These are phyloP conservation scores for Diadophis punctatus DNA, from an alignment of 2,113 vertebrate genomes.

Conservation along the genomic window DNA sequence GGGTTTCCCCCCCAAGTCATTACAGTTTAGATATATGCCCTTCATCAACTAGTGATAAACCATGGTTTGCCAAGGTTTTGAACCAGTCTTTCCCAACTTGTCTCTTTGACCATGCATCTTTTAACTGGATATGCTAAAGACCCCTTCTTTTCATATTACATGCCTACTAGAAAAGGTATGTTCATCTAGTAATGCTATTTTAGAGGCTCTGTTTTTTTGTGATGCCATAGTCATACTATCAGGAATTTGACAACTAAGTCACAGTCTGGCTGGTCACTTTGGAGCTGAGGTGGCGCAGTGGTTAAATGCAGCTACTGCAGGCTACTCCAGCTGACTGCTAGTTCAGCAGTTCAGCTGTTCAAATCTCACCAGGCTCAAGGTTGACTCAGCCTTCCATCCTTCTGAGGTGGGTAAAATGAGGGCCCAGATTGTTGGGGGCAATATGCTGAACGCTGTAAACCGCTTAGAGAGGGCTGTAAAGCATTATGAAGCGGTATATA, in stretches of 20 bases:
- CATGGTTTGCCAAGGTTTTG: background rate
- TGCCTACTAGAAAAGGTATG: background rate
- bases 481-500: too few species aligned
- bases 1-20: background rate
- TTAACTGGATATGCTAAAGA: background rate
- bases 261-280: background rate
- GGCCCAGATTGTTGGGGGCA: too few species aligned
- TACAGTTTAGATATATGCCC: background rate
- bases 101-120: background rate
- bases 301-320: too few species aligned
- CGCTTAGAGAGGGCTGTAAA: too few species aligned
- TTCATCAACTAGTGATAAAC: background rate
- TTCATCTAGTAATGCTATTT: background rate
- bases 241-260: background rate
- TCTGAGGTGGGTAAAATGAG: too few species aligned
- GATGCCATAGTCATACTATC: background rate
- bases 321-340: too few species aligned
- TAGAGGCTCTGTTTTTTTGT: background rate
- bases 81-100: background rate
- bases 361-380: too few species aligned
- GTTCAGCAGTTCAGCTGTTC: too few species aligned
- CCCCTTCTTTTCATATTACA: background rate
- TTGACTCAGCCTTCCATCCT: too few species aligned
- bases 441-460: too few species aligned
- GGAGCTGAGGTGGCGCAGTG: too few species aligned